These are phyloP conservation scores for Xylophagus ater DNA, from an alignment of 2,888 invertebrate genomes.

Conservation along the genomic window DNA sequence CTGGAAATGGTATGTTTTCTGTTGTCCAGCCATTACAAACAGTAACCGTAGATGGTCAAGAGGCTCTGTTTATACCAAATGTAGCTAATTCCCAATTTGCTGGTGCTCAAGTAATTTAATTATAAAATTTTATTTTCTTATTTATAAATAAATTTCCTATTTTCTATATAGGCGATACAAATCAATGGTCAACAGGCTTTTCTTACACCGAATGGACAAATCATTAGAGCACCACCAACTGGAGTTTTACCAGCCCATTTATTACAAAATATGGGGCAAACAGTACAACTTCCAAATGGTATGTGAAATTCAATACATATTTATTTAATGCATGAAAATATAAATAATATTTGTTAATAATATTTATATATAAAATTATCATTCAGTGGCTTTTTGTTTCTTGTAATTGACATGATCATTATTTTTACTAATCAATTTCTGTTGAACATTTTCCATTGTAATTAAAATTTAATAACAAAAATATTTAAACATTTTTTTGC, in stretches of 20 bases:
- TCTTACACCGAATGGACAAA: slow-evolving; percentile 50
- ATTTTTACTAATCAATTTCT: too few species aligned
- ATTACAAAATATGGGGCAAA: slow-evolving; percentile 56
- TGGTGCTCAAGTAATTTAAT: slow-evolving; percentile 42
- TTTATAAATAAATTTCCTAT: slow-evolving; percentile 1
- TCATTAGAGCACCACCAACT: slow-evolving; percentile 56
- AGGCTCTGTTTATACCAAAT: slow-evolving; percentile 82
- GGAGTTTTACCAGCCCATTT: slow-evolving; percentile 52
- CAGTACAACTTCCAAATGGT: slow-evolving; percentile 58
- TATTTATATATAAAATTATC: too few species aligned
- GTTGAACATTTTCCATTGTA: too few species aligned
- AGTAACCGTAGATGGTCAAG: slow-evolving; percentile 85
- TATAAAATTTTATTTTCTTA: too few species aligned
- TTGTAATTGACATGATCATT: too few species aligned
- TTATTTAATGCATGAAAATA: too few species aligned
- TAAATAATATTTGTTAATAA: too few species aligned
- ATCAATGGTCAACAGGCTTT: slow-evolving; percentile 45
- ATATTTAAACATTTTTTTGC: slow-evolving; percentile 2
- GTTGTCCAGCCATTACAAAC: slow-evolving; percentile 74
- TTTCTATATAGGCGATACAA: slow-evolving; percentile 34
- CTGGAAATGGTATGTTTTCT: slow-evolving; percentile 35
- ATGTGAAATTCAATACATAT: slow-evolving; percentile 14
- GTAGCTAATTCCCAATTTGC: slow-evolving; percentile 45
- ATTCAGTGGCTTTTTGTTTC: too few species aligned
- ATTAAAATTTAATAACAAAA: too few species aligned